These are phyloP conservation scores for Arenaria interpres DNA, from an alignment of 2,113 vertebrate genomes.

Conservation along the genomic window DNA sequence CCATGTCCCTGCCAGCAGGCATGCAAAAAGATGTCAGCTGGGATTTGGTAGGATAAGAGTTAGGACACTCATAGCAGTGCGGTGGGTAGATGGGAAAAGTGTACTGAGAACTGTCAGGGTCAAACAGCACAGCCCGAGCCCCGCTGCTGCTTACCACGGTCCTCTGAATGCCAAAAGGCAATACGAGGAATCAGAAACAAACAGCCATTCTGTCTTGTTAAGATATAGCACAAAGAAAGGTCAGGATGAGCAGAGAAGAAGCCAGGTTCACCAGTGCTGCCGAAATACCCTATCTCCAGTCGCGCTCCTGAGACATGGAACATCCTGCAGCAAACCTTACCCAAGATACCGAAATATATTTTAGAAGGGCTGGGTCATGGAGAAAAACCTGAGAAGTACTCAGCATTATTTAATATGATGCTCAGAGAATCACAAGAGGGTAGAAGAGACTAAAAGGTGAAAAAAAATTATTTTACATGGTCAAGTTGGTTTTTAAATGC, in stretches of 20 bases:
- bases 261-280: neutral
- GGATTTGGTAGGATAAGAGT: neutral
- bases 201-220: neutral
- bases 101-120: neutral
- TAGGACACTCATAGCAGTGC: neutral
- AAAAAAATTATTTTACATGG: neutral
- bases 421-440: neutral
- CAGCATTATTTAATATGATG: neutral
- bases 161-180: neutral
- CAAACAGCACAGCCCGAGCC: neutral
- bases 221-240: neutral
- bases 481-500: neutral
- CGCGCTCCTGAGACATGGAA: fast-evolving
- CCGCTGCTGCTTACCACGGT: neutral
- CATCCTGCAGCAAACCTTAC: neutral
- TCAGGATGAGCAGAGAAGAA: neutral
- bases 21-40: neutral
- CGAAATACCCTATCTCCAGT: fast-evolving
- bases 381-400: neutral
- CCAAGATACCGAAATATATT: fast-evolving
- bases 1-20: neutral
- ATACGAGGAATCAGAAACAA: neutral
- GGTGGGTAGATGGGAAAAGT: neutral
- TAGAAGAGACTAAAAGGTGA: neutral
- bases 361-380: neutral